These are phyloP conservation scores for Dusona sp. DNA, from an alignment of 2,888 invertebrate genomes.

Conservation along the genomic window DNA sequence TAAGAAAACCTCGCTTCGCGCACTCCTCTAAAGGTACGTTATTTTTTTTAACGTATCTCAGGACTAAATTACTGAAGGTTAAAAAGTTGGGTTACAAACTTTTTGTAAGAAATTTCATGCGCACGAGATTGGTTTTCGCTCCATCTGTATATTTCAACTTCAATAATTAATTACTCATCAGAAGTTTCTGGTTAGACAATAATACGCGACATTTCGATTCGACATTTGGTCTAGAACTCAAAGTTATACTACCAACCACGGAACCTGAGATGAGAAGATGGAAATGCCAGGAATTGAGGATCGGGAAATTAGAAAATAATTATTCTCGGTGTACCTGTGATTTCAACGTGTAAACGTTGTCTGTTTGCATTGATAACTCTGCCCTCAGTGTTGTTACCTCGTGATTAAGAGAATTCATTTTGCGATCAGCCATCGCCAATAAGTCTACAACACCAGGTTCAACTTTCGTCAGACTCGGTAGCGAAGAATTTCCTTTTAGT, in stretches of 20 bases:
- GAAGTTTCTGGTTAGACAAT: neutral
- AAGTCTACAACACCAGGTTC: slow-evolving; percentile 80
- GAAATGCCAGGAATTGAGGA: neutral
- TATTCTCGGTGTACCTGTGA: slow-evolving; percentile 79
- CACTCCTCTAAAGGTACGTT: too few relatives aligned
- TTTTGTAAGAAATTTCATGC: too few relatives aligned
- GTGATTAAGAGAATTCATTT: slow-evolving; percentile 80
- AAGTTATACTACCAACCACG: neutral
- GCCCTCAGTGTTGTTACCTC: slow-evolving; percentile 82
- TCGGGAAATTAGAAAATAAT: neutral
- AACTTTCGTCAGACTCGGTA: slow-evolving; percentile 76
- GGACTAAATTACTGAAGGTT: too few relatives aligned
- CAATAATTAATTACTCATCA: too few relatives aligned
- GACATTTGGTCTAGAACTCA: neutral
- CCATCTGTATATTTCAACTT: too few relatives aligned
- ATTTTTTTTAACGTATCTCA: too few relatives aligned
- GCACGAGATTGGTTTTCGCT: too few relatives aligned
- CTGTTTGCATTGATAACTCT: slow-evolving; percentile 79
- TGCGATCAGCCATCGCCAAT: slow-evolving; percentile 81
- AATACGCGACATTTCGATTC: neutral
- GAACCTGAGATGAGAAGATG: neutral
- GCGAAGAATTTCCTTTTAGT: slow-evolving; percentile 67
- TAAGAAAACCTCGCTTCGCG: too few relatives aligned
- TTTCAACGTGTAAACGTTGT: slow-evolving; percentile 78
- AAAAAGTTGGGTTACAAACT: too few relatives aligned